Base-by-base conservation (phyloP, 1,140 invertebrate genomes). In the Macrobrachium rosenbergii region DNA sequence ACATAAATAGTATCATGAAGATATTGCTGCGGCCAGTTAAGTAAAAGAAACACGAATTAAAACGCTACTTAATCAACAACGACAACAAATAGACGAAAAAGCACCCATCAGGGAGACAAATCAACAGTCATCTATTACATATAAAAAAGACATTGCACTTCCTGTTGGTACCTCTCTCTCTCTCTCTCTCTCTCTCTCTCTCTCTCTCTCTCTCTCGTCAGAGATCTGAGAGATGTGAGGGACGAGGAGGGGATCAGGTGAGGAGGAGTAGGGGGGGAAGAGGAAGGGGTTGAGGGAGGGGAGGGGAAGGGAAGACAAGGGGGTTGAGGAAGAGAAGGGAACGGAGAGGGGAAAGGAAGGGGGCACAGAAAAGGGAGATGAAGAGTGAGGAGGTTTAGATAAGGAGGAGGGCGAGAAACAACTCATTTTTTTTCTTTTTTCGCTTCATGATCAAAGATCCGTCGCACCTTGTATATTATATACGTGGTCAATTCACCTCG, bases 151-250 rank as follows among this genome's bases (percentile, higher is more conserved):
- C 28, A 11, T n/a, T 43, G 28, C 69, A 37, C 69, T 73, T 43
- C 43, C 63, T 64, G 17, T 64, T 21, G 16, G 17, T 64, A 17
- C 21, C 63, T 5, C 63, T 64, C 63, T 64, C 63, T 64, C 63
- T 64, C 63, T 64, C 63, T 64, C 63, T 64, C 63, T 64, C 63
- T 64, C 63, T 64, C 63, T 64, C 63, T 64, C 63, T 64, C 63
- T 64, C 63, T 64, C 63, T 64, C 63, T 5, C 63, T 64, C 63
- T 64, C 63, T 64, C 63, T 64, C 63, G 28, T 37, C 28, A 37
- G 28, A 37, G 28, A 37, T 37, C 28, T 37, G 28, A 37, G 28
- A 37, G 28, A 37, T 37, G 28, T 37, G 28, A 37, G 28, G 28
- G 28, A n/a, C n/a, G n/a, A n/a, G 28, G 28, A 37, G 28, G 28